These are phyloP conservation scores for Drosophila arizonae DNA, from an alignment of 1,140 invertebrate genomes.

Conservation along the genomic window DNA sequence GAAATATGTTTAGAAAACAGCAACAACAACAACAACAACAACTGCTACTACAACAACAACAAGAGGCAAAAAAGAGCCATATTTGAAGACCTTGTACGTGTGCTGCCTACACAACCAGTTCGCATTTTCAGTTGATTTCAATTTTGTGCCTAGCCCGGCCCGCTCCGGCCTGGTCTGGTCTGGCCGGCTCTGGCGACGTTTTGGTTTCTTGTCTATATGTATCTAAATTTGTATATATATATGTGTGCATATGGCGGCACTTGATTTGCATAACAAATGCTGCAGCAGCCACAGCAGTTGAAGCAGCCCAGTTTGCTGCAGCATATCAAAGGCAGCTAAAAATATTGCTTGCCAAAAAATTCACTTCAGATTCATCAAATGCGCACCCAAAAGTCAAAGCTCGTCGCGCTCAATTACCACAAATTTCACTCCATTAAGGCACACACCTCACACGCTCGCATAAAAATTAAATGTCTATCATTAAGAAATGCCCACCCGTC, in stretches of 20 bases:
- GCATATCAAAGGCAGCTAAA: conserved; percentile 48
- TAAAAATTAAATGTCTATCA: conserved; percentile 81
- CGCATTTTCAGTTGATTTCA: conserved; percentile 70
- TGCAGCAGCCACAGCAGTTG: conserved; percentile 44
- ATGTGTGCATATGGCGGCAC: conserved; percentile 62
- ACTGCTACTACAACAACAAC: conserved; percentile 23
- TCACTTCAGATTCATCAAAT: conserved; percentile 73
- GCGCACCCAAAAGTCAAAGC: conserved; percentile 67
- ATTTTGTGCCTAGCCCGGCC: conserved; percentile 57
- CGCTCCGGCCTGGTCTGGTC: conserved; percentile 40
- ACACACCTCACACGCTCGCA: conserved; percentile 68
- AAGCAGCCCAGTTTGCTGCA: conserved; percentile 38
- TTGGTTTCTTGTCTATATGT: conserved; percentile 50
- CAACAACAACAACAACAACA: conserved; percentile 27
- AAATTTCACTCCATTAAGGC: conserved; percentile 79
- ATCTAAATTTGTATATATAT: conserved; percentile 31
- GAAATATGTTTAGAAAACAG: conserved; percentile 75
- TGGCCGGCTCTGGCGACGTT: conserved; percentile 49
- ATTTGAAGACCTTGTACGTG: conserved; percentile 80
- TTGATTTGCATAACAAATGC: conserved; percentile 81
- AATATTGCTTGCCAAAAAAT: conserved; percentile 52
- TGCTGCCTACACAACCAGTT: conserved; percentile 79
- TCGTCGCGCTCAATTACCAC: conserved; percentile 74
- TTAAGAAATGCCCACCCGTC: conserved; percentile 50
- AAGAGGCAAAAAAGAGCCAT: conserved; percentile 58